These are phyloP conservation scores for Phataginus tricuspis DNA, from an alignment of 2,797 vertebrate genomes.

Conservation along the genomic window DNA sequence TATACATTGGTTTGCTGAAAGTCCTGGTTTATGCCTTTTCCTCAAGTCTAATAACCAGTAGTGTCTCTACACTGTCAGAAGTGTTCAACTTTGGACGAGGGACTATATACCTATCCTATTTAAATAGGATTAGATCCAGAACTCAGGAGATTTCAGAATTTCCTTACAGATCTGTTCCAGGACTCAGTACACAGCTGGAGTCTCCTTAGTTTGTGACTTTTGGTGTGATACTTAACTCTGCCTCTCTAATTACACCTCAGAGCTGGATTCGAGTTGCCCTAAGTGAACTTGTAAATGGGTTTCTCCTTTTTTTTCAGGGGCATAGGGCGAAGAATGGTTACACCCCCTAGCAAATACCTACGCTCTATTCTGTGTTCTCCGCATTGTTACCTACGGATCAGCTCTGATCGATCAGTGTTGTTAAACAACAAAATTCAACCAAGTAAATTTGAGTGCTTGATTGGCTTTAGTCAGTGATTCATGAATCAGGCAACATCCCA, in stretches of 20 bases:
- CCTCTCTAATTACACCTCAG: background rate
- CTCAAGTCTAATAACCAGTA: background rate
- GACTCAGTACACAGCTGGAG: background rate
- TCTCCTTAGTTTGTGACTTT: background rate
- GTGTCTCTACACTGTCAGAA: background rate
- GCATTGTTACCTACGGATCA: background rate
- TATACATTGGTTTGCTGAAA: background rate
- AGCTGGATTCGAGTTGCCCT: background rate
- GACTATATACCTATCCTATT: background rate
- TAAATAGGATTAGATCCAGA: background rate
- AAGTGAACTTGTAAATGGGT: background rate
- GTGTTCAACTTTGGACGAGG: background rate
- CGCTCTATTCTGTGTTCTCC: background rate
- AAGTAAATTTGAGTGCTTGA: no score
- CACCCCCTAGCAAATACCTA: background rate
- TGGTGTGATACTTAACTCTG: rapidly evolving
- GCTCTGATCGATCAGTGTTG: background rate
- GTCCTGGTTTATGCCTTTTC: background rate
- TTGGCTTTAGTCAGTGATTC: no score
- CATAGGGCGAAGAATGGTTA: background rate
- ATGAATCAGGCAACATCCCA: no score
- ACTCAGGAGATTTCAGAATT: background rate
- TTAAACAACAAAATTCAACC: no score
- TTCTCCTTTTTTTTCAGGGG: background rate
- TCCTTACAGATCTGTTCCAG: background rate